Conservation (phyloP, 2,888 invertebrate species). For the Latrodectus elegans region DNA sequence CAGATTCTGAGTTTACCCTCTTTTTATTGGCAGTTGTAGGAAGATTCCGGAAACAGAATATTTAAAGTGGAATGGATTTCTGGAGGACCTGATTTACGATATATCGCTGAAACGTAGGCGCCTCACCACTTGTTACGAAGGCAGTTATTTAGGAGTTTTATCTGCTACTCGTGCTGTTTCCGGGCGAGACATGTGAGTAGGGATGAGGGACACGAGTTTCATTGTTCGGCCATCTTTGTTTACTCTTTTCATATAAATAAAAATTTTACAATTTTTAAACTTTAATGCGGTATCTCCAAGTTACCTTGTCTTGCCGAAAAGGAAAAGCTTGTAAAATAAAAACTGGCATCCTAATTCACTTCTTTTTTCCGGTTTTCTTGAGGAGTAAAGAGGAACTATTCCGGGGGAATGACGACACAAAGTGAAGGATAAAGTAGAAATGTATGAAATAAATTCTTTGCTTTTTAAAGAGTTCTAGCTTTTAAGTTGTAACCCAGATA, state of each 20-base stretch:
- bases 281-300: not conserved
- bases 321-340: not conserved
- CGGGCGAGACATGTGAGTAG: slow-evolving; percentile 1
- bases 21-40: slow-evolving; percentile 57
- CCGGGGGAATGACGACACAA: not conserved
- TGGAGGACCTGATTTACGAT: slow-evolving; percentile 60
- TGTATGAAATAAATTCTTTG: not conserved
- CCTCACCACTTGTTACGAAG: slow-evolving; percentile 35
- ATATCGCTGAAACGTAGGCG: slow-evolving; percentile 41
- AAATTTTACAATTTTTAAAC: not conserved
- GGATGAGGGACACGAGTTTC: not conserved
- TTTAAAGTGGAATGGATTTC: slow-evolving; percentile 64
- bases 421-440: not conserved
- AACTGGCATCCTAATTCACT: not conserved
- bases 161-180: slow-evolving; percentile 24
- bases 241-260: not conserved
- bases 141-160: slow-evolving; percentile 56
- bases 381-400: not conserved
- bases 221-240: not conserved
- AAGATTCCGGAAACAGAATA: slow-evolving; percentile 57
- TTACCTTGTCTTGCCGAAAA: not conserved
- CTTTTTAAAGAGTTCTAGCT: too few species aligned
- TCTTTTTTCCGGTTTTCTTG: not conserved
- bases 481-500: too few species aligned
- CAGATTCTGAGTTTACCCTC: slow-evolving; percentile 15